Conservation (phyloP, 2,113 vertebrate species). For the Phalacrocorax aristotelis region DNA sequence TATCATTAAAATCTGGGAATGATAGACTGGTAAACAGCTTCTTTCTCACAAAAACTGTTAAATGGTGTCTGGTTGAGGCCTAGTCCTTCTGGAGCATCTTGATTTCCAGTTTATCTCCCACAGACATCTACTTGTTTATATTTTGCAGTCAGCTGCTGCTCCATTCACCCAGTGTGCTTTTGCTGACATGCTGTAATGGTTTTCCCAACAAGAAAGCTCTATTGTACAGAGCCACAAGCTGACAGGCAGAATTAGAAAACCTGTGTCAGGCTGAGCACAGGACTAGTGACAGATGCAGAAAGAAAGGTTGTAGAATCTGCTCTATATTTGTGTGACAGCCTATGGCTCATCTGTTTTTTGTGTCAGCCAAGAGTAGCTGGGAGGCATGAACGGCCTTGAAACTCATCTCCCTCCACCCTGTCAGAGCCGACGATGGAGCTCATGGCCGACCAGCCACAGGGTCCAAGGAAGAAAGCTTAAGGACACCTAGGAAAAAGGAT, state of each 20-base stretch:
- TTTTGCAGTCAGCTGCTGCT: background rate
- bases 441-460: background rate
- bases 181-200: background rate
- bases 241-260: constrained; percentile 1
- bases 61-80: background rate
- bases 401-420: background rate
- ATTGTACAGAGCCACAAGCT: background rate
- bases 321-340: background rate
- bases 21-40: background rate
- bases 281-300: background rate
- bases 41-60: background rate
- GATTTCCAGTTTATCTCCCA: background rate
- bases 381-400: background rate
- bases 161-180: background rate
- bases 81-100: background rate
- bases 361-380: constrained; percentile 29
- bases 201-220: background rate
- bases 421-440: background rate
- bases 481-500: background rate
- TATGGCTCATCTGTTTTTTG: constrained; percentile 17
- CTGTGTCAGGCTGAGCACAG: background rate
- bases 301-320: background rate
- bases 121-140: background rate
- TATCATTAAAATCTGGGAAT: background rate
- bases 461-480: background rate